phyloP scores from a whole-genome alignment of 2,113 vertebrate species.

The Thryonomys swinderianus region DNA sequence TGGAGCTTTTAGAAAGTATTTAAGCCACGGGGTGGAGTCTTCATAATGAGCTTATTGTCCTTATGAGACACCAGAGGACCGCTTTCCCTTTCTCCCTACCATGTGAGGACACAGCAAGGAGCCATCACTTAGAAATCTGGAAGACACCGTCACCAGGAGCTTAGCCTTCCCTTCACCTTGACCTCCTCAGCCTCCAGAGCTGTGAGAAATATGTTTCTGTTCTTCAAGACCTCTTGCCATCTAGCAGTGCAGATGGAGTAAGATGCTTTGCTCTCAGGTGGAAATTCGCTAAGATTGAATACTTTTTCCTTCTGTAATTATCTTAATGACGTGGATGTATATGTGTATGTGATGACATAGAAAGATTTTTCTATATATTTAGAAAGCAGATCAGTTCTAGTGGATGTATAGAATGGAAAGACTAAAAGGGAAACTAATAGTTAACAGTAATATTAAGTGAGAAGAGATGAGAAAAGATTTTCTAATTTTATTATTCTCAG shows the following conservation, averaged over 20 bases:
- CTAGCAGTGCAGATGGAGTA: background rate
- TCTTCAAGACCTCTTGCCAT: background rate
- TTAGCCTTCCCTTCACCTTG: background rate
- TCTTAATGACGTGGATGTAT: background rate
- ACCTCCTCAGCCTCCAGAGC: background rate
- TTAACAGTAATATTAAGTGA: background rate
- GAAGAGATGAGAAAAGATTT: background rate
- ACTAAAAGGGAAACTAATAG: background rate
- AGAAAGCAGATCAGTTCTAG: background rate
- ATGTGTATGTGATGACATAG: background rate
- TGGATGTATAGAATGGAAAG: background rate
- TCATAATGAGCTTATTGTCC: too few species aligned
- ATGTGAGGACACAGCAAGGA: background rate
- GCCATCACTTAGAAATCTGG: background rate
- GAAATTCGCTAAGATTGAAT: background rate
- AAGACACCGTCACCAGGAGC: background rate
- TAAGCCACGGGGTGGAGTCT: background rate
- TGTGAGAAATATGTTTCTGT: background rate
- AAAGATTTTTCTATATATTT: background rate
- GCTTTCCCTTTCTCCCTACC: background rate
- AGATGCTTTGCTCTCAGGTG: background rate
- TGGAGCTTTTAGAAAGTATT: background rate
- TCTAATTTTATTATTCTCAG: background rate
- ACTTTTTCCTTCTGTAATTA: background rate
- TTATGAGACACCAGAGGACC: background rate